phyloP scores from a whole-genome alignment of 2,797 vertebrate genomes.

The Petrocephalus schoutedeni region DNA sequence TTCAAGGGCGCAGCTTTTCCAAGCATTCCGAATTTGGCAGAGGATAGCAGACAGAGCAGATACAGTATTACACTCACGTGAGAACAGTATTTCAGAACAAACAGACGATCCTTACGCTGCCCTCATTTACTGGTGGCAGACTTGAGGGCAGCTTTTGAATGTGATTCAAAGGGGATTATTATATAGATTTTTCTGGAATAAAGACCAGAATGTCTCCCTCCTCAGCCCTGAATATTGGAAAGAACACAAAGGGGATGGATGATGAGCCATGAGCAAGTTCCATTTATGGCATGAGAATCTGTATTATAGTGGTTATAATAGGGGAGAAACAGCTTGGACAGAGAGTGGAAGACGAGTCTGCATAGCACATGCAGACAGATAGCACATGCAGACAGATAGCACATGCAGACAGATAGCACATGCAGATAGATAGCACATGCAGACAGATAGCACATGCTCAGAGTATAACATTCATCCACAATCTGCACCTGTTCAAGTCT shows the following conservation, averaged over 20 bases:
- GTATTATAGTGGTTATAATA: not conserved
- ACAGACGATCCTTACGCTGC: not conserved
- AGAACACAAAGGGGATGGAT: not conserved
- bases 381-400: too few relatives aligned
- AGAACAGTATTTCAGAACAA: not conserved
- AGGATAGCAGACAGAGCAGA: not conserved
- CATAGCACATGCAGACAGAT: too few relatives aligned
- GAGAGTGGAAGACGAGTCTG: not conserved
- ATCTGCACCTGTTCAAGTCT: not conserved
- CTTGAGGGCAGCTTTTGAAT: not conserved
- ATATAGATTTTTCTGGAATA: not conserved
- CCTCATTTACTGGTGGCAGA: not conserved
- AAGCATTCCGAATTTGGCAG: not conserved
- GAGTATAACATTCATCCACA: not conserved
- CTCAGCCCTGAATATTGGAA: not conserved
- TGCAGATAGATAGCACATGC: too few relatives aligned
- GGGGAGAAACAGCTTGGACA: not conserved
- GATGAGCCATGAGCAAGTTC: not conserved
- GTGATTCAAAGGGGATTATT: not conserved
- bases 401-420: too few relatives aligned
- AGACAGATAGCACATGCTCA: not conserved
- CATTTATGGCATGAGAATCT: not conserved
- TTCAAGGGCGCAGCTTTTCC: not conserved
- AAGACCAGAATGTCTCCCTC: not conserved
- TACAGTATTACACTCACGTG: not conserved